These are phyloP conservation scores for Notamacropus eugenii DNA, from an alignment of 2,797 vertebrate species.

Conservation along the genomic window DNA sequence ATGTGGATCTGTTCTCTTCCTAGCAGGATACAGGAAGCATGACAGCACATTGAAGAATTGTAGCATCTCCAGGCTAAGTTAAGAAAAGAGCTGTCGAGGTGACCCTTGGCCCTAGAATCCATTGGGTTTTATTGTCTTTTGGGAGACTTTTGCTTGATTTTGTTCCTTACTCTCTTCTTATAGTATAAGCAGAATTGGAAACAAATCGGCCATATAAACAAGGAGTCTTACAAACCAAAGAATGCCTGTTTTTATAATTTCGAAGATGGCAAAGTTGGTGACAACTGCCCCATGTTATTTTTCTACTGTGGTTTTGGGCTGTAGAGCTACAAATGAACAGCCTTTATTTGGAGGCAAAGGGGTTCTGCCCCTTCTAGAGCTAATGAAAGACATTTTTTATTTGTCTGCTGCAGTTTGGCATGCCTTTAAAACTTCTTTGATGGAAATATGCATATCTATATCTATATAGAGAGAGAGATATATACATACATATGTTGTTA, in stretches of 20 bases:
- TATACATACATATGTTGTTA: conserved; percentile 35
- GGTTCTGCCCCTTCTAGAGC: conserved; percentile 40
- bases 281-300: conserved; percentile 5
- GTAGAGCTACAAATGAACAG: not conserved
- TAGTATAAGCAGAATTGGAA: conserved; percentile 34
- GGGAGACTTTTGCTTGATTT: conserved; percentile 39
- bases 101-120: not conserved
- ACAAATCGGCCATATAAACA: conserved; percentile 28
- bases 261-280: conserved; percentile 48
- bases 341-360: conserved; percentile 46
- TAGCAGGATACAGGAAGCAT: conserved; percentile 61
- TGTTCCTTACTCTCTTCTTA: conserved; percentile 26
- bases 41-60: not conserved
- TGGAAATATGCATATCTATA: conserved; percentile 32
- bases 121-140: conserved; percentile 24
- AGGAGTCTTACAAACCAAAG: conserved; percentile 38
- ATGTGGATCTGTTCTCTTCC: conserved; percentile 61
- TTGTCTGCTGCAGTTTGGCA: conserved; percentile 50
- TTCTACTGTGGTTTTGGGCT: conserved; percentile 29
- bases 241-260: conserved; percentile 36
- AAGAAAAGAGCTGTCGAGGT: not conserved
- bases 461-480: not conserved
- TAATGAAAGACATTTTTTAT: conserved; percentile 51
- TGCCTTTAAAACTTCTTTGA: conserved; percentile 57
- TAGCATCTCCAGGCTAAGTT: conserved; percentile 1